Base-by-base conservation (phyloP, 2,113 vertebrate species). In the Solenodon paradoxus region DNA sequence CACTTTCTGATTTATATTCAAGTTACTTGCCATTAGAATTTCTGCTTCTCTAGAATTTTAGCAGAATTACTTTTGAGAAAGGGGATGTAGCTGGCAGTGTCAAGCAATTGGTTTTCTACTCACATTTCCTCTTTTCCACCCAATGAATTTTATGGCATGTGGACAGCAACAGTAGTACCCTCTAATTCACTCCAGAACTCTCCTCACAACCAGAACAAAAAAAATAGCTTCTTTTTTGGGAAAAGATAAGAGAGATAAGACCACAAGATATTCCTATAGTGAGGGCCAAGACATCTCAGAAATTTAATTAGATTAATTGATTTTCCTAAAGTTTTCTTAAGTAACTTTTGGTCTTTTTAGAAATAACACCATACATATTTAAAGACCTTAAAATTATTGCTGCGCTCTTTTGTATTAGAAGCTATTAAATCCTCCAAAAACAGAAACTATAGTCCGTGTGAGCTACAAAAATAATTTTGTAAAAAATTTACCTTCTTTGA, bases 91-190 rank as follows among this genome's bases (percentile, higher is more conserved):
- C 35, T 84, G 57, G 80, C 35, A 61, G 35, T 51, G 40, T 80
- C 51, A 45, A 83, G 32, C 40, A 45, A 92, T 95, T 15, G 17
- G 90, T 96, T 97, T 96, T 93, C 90, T 92, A 77, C 59, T 96
- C 87, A 61, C 92, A 93, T 86, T 61, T 71, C 38, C 83, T 95
- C 69, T 92, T 95, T 93, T 96, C 90, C 94, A 94, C 92, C 42
- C 90, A 68, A 1, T 92, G 82, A 92, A 94, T 97, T 96, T 96
- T 84, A 88, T 15, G 96, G 87, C 92, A 69, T 74, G 16, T 49
- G 74, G 96, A 35, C 83, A 90, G 88, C 69, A 66, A 68, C 59
- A 88, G 66, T 94, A 90, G 79, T 77, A 80, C 59, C 87, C 92
- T 96, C 90, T 93, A 95, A 92, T 90, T 97, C 92, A 92, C 66